Evolutionary conservation across 2,888 invertebrate genomes (phyloP), one percentile per base, ranked within the genome.

Genomic region (Drosophila putrida): DNA sequence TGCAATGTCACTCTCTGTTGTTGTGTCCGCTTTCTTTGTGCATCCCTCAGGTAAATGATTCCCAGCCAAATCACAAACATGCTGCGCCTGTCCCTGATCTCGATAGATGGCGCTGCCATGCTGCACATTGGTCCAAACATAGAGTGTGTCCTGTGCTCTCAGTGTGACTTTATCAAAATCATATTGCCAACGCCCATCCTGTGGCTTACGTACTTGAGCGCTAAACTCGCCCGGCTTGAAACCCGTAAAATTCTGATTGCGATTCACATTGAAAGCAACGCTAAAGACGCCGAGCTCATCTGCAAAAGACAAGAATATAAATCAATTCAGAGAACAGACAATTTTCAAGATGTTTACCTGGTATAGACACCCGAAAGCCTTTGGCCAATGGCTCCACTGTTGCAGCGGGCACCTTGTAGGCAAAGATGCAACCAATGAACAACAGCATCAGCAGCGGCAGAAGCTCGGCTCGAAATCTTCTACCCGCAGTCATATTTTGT

Each of bases 231-330:
- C 96, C 0, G 93, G 92, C 55, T 94, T 93, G 6, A 91, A 92
- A 2, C 90, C 79, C 0, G 74, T 88, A 64, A 95, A 94, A 0
- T 88, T 83, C 28, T 93, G 92, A 89, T 95, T 95, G 13, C 95
- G 82, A 72, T 95, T 94, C 0, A 94, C 95, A 91, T 96, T 94
- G 89, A 95, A 95, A 0, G 93, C 94, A 81, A 96, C 95, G 6
- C 94, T 86, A 51, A 92, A 91, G 0, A 95, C 80, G 1, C 94
- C 94, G 3, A 93, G 86, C 27, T 91, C 91, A 89, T 94, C 95
- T 93, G 70, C 58, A 27, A 36, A 36, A 44, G 10, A 1, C 0
- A 38, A 50, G 11, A 9, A 41, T 50, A 8, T 3, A 1, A n/a
- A 27, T 28, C 11, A 27, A 28, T 28, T 31, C 6, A 10, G 11